phyloP scores from a whole-genome alignment of 2,797 vertebrate species.

The Onychomys leucogaster region DNA sequence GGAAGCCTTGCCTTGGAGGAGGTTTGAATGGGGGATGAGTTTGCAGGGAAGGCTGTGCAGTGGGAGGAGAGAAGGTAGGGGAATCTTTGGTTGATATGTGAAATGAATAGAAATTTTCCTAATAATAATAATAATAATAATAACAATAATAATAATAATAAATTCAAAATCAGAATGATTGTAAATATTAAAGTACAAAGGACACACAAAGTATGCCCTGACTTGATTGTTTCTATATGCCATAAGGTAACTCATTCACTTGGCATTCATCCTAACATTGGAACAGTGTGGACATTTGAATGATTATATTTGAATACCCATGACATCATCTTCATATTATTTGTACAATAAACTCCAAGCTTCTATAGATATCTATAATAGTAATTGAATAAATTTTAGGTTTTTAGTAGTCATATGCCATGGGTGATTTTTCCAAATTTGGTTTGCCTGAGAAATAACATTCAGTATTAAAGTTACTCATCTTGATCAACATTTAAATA shows the following conservation, averaged over 20 bases:
- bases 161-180: background rate
- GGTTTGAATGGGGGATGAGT: no score
- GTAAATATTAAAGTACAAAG: background rate
- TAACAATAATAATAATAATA: no score
- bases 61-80: no score
- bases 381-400: background rate
- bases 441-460: background rate
- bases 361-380: background rate
- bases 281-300: no score
- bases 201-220: background rate
- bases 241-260: background rate
- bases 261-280: background rate
- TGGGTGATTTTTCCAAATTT: background rate
- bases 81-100: no score
- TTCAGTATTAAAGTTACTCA: background rate
- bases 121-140: no score
- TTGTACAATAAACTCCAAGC: background rate
- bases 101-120: no score
- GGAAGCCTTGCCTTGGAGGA: no score
- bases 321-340: background rate
- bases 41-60: no score
- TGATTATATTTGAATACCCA: background rate
- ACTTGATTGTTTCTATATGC: background rate
- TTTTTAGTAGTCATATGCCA: background rate
- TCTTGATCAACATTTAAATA: background rate